Conservation (phyloP, 64 coral and sea anemone species). For the Stichodactyla helianthus region DNA sequence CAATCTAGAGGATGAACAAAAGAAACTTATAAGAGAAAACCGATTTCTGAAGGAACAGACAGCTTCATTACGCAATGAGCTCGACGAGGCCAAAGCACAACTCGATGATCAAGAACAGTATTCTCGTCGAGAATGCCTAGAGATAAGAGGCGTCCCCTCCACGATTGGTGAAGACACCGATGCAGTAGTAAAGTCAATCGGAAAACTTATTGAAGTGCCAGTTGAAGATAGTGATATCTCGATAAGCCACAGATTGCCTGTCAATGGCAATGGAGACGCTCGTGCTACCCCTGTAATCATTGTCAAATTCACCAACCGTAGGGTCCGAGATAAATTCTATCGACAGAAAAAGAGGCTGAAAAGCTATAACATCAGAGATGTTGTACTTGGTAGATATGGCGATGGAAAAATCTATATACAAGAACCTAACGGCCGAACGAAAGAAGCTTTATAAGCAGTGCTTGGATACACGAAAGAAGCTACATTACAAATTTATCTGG, state of each 20-base stretch:
- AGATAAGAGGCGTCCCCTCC: constrained; percentile 29
- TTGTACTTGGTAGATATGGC: constrained; percentile 30
- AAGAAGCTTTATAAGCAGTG: too few species aligned
- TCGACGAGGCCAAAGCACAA: not conserved
- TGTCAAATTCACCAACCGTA: constrained; percentile 28
- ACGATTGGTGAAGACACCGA: not conserved
- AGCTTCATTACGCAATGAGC: not conserved
- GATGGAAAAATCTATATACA: constrained; percentile 43
- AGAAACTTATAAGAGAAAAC: constrained; percentile 1
- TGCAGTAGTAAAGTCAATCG: not conserved
- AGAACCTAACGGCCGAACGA: constrained; percentile 13
- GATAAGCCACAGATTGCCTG: constrained; percentile 1
- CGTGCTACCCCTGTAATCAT: constrained; percentile 6
- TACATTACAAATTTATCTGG: constrained; percentile 40
- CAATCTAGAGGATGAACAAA: not conserved
- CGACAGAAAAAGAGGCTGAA: constrained; percentile 22
- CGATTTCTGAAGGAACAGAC: not conserved
- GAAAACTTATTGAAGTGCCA: not conserved
- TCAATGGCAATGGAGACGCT: not conserved
- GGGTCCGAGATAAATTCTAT: constrained; percentile 27
- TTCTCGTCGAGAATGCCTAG: constrained; percentile 10
- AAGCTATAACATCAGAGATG: constrained; percentile 12
- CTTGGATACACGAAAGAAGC: constrained; percentile 28
- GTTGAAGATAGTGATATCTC: constrained; percentile 22
- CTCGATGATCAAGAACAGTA: not conserved